These are phyloP conservation scores for Gallinago solitaria DNA, from an alignment of 2,797 vertebrate genomes.

Conservation along the genomic window DNA sequence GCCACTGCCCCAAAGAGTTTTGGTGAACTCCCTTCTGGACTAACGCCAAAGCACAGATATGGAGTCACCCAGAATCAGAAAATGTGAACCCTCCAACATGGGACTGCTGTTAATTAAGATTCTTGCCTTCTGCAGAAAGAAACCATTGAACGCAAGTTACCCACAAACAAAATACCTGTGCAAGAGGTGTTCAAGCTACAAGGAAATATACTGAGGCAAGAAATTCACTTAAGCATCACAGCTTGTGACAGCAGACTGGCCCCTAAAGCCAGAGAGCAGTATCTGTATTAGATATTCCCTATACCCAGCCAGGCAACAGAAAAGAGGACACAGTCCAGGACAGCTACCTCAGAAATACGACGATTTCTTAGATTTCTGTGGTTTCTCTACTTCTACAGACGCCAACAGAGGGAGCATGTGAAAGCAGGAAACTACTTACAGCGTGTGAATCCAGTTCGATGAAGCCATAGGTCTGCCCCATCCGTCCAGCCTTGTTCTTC, in stretches of 20 bases:
- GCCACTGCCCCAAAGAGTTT: neutral
- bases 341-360: neutral
- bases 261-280: neutral
- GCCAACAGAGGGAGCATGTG: neutral
- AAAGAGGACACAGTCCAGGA: neutral
- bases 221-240: neutral
- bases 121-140: neutral
- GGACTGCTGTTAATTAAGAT: neutral
- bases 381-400: neutral
- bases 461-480: slow-evolving; percentile 93
- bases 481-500: slow-evolving; percentile 88
- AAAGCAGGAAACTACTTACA: slow-evolving; percentile 74
- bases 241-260: neutral
- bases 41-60: neutral
- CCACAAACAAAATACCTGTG: neutral
- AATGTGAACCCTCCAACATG: neutral
- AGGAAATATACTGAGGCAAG: neutral
- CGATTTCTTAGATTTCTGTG: neutral
- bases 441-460: slow-evolving; percentile 97
- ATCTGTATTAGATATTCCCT: neutral
- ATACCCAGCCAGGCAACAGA: neutral
- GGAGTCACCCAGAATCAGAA: neutral
- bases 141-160: neutral
- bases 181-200: neutral
- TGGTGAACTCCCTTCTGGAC: neutral